Percentiles rank a stretch among this genome's conserved stretches.
Conservation (phyloP, 30 jellyfish, hydroid and myxozoan species). For the Hydra vulgaris region DNA sequence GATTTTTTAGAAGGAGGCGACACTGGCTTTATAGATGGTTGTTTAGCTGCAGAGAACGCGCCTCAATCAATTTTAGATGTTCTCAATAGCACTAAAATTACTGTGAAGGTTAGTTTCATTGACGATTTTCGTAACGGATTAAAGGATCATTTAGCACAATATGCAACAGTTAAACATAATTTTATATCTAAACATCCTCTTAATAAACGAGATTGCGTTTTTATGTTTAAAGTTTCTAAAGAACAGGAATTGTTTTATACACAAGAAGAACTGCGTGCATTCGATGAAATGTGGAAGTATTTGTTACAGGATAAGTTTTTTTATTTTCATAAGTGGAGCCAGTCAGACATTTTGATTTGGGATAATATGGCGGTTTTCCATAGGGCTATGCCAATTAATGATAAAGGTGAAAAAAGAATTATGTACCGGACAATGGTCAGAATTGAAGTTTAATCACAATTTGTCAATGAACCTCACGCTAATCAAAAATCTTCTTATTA, state of each 20-base stretch:
- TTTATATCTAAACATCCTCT: not conserved
- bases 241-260: not conserved
- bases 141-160: not conserved
- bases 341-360: conserved; percentile 7
- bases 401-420: not conserved
- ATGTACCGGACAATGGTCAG: not conserved
- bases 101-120: not conserved
- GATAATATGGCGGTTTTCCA: conserved; percentile 12
- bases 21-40: conserved; percentile 9
- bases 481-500: no score
- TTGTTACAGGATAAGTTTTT: not conserved
- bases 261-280: not conserved
- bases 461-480: no score
- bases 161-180: not conserved
- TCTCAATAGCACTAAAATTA: not conserved
- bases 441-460: no score
- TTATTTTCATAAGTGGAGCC: not conserved
- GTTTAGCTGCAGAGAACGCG: not conserved
- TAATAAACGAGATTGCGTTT: not conserved
- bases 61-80: not conserved
- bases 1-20: not conserved
- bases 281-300: conserved; percentile 3
- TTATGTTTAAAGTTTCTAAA: not conserved
- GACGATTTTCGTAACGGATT: conserved; percentile 1
- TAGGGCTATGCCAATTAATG: not conserved